These are phyloP conservation scores for Tridacna crocea DNA, from an alignment of 2,888 invertebrate genomes.

Conservation along the genomic window DNA sequence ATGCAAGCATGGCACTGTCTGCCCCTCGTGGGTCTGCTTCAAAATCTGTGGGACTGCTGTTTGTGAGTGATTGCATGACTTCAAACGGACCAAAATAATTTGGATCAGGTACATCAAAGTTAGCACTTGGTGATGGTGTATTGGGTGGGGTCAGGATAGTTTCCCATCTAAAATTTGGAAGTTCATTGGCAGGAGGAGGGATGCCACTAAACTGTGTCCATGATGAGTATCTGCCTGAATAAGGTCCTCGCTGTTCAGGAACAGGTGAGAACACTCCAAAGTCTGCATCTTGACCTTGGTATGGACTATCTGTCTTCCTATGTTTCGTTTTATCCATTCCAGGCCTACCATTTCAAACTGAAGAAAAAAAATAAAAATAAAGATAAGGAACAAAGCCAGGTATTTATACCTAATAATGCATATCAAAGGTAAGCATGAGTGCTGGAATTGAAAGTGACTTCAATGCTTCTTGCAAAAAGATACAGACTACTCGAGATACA, in stretches of 20 bases:
- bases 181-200: slow-evolving; percentile 56
- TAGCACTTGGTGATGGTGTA: slow-evolving; percentile 53
- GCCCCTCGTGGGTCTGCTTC: slow-evolving; percentile 42
- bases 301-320: slow-evolving; percentile 24
- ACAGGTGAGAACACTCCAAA: slow-evolving; percentile 51
- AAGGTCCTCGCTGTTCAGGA: slow-evolving; percentile 9
- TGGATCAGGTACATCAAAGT: slow-evolving; percentile 48
- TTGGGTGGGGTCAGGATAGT: slow-evolving; percentile 63
- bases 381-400: background rate
- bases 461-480: background rate
- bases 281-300: slow-evolving; percentile 46
- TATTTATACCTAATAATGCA: background rate
- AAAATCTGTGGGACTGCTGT: slow-evolving; percentile 36
- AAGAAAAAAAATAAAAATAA: background rate
- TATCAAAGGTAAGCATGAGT: background rate
- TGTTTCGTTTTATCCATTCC: slow-evolving; percentile 8
- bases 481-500: background rate
- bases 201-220: slow-evolving; percentile 79
- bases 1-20: slow-evolving; percentile 57
- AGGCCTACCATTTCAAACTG: background rate
- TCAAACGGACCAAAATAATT: slow-evolving; percentile 43
- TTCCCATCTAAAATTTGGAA: slow-evolving; percentile 61
- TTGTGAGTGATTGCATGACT: slow-evolving; percentile 51
- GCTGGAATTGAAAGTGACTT: background rate
- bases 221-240: slow-evolving; percentile 38